Evolutionary conservation across 2,888 invertebrate species (phyloP), one percentile per base, ranked within the genome.

Genomic region (Gymnocheta viridis): DNA sequence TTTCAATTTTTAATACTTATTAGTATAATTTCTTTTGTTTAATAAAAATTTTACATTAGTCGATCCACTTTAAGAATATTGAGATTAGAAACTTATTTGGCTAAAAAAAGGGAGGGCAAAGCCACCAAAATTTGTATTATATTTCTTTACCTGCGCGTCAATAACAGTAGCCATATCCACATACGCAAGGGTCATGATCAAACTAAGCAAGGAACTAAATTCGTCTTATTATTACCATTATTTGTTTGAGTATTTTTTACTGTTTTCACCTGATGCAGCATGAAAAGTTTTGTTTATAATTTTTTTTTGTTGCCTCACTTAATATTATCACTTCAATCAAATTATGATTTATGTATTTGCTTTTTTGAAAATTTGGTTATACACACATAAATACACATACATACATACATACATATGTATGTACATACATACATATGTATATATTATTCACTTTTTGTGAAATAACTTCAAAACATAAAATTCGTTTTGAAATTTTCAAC

Each of bases 101-200:
- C n/a, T 47, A 7, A 2, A 19, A 17, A 17, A 47, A 41, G n/a
- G 38, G 14, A 41, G 4, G 41, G n/a, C 14, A 41, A 41, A 14
- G n/a, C 14, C 47, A 2, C 19, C 17, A 47, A 47, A 47, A 0
- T 47, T 17, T 47, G n/a, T n/a, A n/a, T n/a, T n/a, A n/a, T 17
- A 0, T 2, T 19, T 47, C 6, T 54, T 93, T 93, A 95, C 95
- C 95, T 95, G 95, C 91, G 95, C 94, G 93, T 95, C 95, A 91
- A 95, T 95, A 92, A 95, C 95, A 89, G 95, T 95, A 89, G 95
- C 94, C 93, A 95, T 94, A 91, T 95, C 95, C 92, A 95, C 95
- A 94, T 95, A 95, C 89, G 95, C 95, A 93, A 95, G 93, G 92
- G 94, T 95, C 94, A 94, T 93, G 91, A 92, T 93, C 60, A 56